Evolutionary conservation across 2,888 invertebrate genomes (phyloP).

Genomic region (Folsomia manolachei): DNA sequence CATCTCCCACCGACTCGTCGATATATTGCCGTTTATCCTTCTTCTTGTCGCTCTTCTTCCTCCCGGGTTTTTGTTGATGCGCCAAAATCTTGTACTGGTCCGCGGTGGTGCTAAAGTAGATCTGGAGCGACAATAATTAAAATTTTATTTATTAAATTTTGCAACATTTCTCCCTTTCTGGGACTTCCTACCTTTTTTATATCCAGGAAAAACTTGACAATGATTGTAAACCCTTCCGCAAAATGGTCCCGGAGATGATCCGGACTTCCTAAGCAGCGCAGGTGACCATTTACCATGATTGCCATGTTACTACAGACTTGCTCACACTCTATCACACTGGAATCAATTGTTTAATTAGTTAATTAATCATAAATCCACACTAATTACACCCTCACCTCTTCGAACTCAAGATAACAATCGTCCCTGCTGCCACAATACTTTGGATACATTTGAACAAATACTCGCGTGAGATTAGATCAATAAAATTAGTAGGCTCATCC

Average conservation of each 20-base stretch:
- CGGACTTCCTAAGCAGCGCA: slow-evolving; percentile 28
- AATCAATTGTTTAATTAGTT: too few relatives aligned
- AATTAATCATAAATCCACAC: neutral
- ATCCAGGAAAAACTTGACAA: slow-evolving; percentile 30
- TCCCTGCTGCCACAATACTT: slow-evolving; percentile 19
- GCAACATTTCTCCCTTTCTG: neutral
- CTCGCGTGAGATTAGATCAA: slow-evolving; percentile 25
- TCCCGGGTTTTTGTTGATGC: too few relatives aligned
- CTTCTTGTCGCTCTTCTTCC: too few relatives aligned
- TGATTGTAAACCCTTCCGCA: slow-evolving; percentile 28
- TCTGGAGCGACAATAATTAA: too few relatives aligned
- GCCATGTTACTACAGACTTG: slow-evolving; percentile 27
- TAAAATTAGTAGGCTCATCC: slow-evolving; percentile 24
- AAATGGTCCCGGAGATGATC: slow-evolving; percentile 21
- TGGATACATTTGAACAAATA: slow-evolving; percentile 21
- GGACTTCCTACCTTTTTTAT: slow-evolving; percentile 32
- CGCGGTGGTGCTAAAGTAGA: neutral
- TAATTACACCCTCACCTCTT: slow-evolving; percentile 19
- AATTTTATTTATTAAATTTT: neutral
- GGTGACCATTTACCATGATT: slow-evolving; percentile 31
- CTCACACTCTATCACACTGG: slow-evolving; percentile 34
- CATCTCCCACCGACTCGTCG: too few relatives aligned
- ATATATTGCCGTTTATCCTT: too few relatives aligned
- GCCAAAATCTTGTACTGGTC: too few relatives aligned
- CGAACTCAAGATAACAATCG: slow-evolving; percentile 30